Evolutionary conservation across 2,113 vertebrate species (phyloP).

Genomic region (Neoarius graeffei): DNA sequence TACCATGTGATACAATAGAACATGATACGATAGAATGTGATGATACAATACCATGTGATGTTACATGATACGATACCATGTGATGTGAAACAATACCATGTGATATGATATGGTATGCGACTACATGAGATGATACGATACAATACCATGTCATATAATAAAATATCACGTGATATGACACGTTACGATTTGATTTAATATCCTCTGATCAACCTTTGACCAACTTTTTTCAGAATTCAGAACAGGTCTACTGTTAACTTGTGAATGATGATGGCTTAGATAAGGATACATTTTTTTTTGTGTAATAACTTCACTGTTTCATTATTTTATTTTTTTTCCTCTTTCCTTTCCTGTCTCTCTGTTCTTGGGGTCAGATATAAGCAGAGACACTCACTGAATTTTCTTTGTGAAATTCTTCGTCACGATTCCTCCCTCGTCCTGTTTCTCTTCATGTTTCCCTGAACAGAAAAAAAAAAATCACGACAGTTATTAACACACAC

Average conservation of each 20-base stretch:
- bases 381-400: conserved; percentile 89
- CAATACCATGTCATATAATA: neutral
- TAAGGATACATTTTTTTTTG: no score
- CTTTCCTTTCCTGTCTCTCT: neutral
- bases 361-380: neutral
- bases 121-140: neutral
- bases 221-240: no score
- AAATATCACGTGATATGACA: neutral
- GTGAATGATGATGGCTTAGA: no score
- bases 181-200: neutral
- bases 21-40: no score
- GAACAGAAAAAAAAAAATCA: conserved; percentile 33
- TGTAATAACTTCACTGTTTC: neutral
- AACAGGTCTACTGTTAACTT: no score
- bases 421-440: conserved; percentile 93
- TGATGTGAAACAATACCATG: neutral
- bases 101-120: neutral
- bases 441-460: conserved; percentile 97
- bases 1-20: neutral
- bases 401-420: conserved; percentile 99
- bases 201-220: no score
- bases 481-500: neutral
- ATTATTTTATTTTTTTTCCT: neutral
- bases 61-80: neutral
- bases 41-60: neutral